These are phyloP conservation scores for Drosophila austrosaltans DNA, from an alignment of 2,888 invertebrate genomes.

Conservation along the genomic window DNA sequence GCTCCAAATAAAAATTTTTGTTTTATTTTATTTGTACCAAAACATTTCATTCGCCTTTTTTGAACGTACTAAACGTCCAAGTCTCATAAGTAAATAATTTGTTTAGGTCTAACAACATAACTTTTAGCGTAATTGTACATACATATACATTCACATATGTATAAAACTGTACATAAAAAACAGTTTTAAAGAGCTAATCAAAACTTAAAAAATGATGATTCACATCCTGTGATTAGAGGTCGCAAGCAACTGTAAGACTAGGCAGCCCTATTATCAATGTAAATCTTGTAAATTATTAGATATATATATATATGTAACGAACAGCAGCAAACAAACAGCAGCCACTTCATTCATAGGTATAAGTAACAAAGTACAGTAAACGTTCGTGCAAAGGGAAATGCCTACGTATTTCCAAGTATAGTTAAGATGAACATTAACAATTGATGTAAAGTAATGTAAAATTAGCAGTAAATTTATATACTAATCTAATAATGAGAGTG, in stretches of 20 bases:
- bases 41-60: slow-evolving; percentile 29
- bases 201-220: not conserved
- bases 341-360: not conserved
- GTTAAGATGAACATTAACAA: slow-evolving; percentile 35
- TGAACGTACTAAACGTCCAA: slow-evolving; percentile 25
- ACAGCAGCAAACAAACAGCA: not conserved
- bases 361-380: slow-evolving; percentile 9
- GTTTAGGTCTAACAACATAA: slow-evolving; percentile 47
- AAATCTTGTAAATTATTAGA: slow-evolving; percentile 11
- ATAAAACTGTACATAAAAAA: slow-evolving; percentile 7
- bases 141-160: slow-evolving; percentile 9
- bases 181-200: slow-evolving; percentile 2
- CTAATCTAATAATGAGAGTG: slow-evolving; percentile 45
- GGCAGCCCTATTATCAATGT: slow-evolving; percentile 6
- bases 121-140: slow-evolving; percentile 40
- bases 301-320: not conserved
- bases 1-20: slow-evolving; percentile 12
- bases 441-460: slow-evolving; percentile 63
- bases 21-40: slow-evolving; percentile 22
- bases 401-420: slow-evolving; percentile 38
- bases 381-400: slow-evolving; percentile 14
- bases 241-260: slow-evolving; percentile 4
- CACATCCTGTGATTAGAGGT: not conserved
- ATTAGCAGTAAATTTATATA: slow-evolving; percentile 55
- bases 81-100: slow-evolving; percentile 32